Base-by-base conservation (phyloP, 2,113 vertebrate species). In the Noturus placidus region DNA sequence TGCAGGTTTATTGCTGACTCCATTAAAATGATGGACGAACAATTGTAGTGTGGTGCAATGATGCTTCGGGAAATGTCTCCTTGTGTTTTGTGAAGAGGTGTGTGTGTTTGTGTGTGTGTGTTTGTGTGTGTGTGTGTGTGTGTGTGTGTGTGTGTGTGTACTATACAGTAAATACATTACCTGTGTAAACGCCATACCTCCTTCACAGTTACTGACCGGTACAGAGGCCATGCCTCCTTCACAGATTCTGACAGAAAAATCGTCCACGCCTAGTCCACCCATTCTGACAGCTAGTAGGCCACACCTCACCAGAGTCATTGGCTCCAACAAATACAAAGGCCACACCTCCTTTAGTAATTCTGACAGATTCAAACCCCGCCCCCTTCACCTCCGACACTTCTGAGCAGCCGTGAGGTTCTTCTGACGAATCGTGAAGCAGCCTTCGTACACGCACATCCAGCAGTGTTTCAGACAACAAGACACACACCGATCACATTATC, bases 1-100 rank as follows among this genome's bases (percentile, higher is more conserved):
- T 70, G 30, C n/a, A 42, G 33, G 72, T 83, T 72, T 46, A 83
- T 35, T 11, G 69, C 14, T 61, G 6, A n/a, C 57, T 42, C 54
- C 78, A 69, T 86, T 81, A 38, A 67, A 63, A 15, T 61, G 65
- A 67, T 69, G 82, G 52, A n/a, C 46, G 11, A 25, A 42, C 42
- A 30, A 52, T 63, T 30, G 54, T 59, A 57, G 77, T n/a, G 42
- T 4, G 61, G 59, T 30, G 33, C 42, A 86, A 42, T 70, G 77
- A 56, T 67, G 50, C 85, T 69, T n/a, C 33, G 0, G 85, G 57
- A 80, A 69, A 30, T 13, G 15, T 52, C n/a, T 46, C 20, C 33
- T 70, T 35, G 1, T 76, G 52, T 74, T 42, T 27, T 42, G 4
- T 82, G 2, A 63, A 27, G 56, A 61, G 35, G 4, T 27, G 11